A percentile compares a stretch with the other conserved stretches of the same genome.
phyloP scores from a whole-genome alignment of 2,888 invertebrate genomes.

The Mimumesa dahlbomi region DNA sequence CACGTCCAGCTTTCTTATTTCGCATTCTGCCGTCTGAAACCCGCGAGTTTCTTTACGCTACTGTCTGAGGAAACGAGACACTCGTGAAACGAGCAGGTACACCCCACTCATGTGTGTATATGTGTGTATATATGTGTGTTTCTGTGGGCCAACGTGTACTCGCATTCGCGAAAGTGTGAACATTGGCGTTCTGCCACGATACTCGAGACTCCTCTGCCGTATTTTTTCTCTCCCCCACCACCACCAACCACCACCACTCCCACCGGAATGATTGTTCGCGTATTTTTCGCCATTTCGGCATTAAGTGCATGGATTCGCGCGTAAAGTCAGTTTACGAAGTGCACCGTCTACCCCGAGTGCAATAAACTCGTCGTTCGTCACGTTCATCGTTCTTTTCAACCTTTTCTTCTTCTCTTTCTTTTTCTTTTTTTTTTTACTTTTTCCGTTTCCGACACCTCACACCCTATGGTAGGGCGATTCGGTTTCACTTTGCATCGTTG shows the following conservation, averaged over 20 bases:
- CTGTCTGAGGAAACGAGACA: not conserved
- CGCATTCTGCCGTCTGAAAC: not conserved
- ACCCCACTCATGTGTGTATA: no score
- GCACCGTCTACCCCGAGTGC: not conserved
- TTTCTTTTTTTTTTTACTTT: no score
- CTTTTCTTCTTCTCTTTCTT: no score
- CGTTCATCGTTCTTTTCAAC: not conserved
- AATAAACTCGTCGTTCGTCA: slow-evolving; percentile 9
- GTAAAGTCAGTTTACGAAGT: slow-evolving; percentile 21
- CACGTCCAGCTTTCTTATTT: not conserved
- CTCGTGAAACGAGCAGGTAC: no score
- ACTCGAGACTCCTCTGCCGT: slow-evolving; percentile 27
- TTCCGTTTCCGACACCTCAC: no score
- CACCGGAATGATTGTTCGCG: slow-evolving; percentile 9
- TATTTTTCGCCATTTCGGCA: slow-evolving; percentile 16
- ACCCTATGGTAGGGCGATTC: no score
- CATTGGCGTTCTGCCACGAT: slow-evolving; percentile 35
- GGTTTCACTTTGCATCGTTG: no score
- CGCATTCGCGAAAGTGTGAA: slow-evolving; percentile 25
- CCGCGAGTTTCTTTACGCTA: not conserved
- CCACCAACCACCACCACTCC: not conserved
- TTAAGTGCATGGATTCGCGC: slow-evolving; percentile 11
- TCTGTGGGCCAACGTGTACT: not conserved
- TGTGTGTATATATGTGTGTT: not conserved
- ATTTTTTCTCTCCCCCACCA: not conserved